Evolutionary conservation across 2,888 invertebrate species (phyloP).

Genomic region (Malachius bipustulatus): DNA sequence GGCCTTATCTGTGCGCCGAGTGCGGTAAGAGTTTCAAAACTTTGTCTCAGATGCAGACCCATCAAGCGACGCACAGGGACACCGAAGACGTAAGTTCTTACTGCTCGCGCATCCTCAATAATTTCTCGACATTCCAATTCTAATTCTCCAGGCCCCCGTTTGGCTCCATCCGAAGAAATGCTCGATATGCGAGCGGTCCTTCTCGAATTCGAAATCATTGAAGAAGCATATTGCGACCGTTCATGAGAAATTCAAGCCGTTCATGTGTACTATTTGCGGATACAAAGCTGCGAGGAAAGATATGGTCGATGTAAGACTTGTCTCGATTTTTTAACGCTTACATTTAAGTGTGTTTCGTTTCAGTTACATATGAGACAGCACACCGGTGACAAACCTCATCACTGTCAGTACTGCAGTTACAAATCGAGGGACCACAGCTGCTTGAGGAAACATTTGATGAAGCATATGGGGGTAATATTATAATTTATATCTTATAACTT

Average conservation of each 20-base stretch:
- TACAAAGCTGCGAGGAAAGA: slow-evolving; percentile 60
- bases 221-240: slow-evolving; percentile 60
- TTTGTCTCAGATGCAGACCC: slow-evolving; percentile 48
- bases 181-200: slow-evolving; percentile 53
- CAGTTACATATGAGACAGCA: slow-evolving; percentile 63
- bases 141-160: slow-evolving; percentile 22
- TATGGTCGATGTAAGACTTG: slow-evolving; percentile 43
- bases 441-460: slow-evolving; percentile 51
- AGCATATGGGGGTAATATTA: slow-evolving; percentile 47
- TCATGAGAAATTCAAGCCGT: slow-evolving; percentile 61
- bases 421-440: slow-evolving; percentile 66
- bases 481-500: no score
- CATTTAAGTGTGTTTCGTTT: slow-evolving; percentile 13
- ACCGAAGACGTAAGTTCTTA: slow-evolving; percentile 20
- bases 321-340: background rate
- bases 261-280: slow-evolving; percentile 61
- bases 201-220: slow-evolving; percentile 55
- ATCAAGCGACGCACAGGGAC: slow-evolving; percentile 39
- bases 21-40: slow-evolving; percentile 53
- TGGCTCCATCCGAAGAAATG: slow-evolving; percentile 54
- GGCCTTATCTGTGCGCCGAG: slow-evolving; percentile 40
- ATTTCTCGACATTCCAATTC: background rate
- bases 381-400: slow-evolving; percentile 66
- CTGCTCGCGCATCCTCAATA: no score
- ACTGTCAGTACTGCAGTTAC: slow-evolving; percentile 57